Base-by-base conservation (phyloP, 2,113 vertebrate species). In the Paracanthobrama guichenoti region DNA sequence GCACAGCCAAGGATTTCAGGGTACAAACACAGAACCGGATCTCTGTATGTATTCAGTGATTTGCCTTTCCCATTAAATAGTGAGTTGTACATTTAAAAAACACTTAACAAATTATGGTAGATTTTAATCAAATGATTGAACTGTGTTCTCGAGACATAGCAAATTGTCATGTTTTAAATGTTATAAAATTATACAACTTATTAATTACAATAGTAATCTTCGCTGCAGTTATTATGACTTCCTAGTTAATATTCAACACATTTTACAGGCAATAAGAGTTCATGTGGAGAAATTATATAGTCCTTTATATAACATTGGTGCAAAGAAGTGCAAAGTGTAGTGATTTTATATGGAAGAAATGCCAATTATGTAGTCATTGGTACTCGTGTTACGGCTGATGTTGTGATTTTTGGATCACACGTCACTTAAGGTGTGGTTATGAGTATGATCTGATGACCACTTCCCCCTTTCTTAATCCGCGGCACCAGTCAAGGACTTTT, bases 181-280 rank as follows among this genome's bases (percentile, higher is more conserved):
- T 48, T 53, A 26, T 53, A 50, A 20, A 53, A 48, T 75, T 20
- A 8, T 28, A 46, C 14, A 18, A 48, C 48, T 3, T 0, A 24
- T 46, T 46, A 46, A 46, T 72, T 28, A 31, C 72, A 75, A 9
- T 28, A 28, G 10, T 75, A 75, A 75, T 31, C 14, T 31, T 75
- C 3, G 0, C 53, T 35, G 26, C 1, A 24, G 20, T n/a, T 57
- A 16, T 44, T 44, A 72, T 13, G 10, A 20, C n/a, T 14, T 60
- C 31, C 35, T 60, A 4, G 75, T 78, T 78, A 78, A 78, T 78
- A 14, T 78, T 78, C 31, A 42, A n/a, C 53, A n/a, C 11, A 39
- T 42, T 53, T 55, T 78, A 20, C 53, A 42, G 20, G 31, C 22
- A 35, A 14, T 59, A 9, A 59, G 16, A 53, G 46, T 14, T 72